A percentile compares a stretch with the other conserved stretches of the same genome.
Evolutionary conservation across 2,888 invertebrate genomes (phyloP).

Genomic region (Sabatieria punctata): DNA sequence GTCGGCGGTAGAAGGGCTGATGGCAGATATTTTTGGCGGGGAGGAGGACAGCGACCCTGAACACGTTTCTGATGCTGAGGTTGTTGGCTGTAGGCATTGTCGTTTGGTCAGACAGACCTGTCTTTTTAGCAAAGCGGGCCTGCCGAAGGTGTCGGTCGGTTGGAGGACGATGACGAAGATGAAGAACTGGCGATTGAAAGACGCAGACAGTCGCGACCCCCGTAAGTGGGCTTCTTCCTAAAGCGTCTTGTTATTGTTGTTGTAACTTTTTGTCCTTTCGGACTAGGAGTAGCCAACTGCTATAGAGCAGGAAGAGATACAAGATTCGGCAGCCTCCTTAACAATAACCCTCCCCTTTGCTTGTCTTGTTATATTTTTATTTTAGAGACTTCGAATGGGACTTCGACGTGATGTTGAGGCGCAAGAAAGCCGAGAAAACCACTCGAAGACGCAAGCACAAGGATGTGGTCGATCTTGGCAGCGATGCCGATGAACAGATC

Average conservation of each 20-base stretch:
- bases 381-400: constrained; percentile 42
- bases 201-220: background rate
- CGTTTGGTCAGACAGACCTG: background rate
- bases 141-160: constrained; percentile 13
- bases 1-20: constrained; percentile 30
- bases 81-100: background rate
- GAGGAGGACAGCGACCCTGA: constrained; percentile 37
- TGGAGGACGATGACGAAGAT: constrained; percentile 26
- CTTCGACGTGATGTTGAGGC: constrained; percentile 77
- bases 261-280: background rate
- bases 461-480: constrained; percentile 60
- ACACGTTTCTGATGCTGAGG: constrained; percentile 13
- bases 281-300: too few species aligned
- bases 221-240: background rate
- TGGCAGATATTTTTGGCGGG: constrained; percentile 39
- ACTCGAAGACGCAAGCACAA: constrained; percentile 50
- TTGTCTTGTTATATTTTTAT: background rate
- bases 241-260: constrained; percentile 1
- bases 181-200: constrained; percentile 1
- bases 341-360: too few species aligned
- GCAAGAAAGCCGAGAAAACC: constrained; percentile 61
- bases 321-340: too few species aligned
- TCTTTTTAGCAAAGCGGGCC: constrained; percentile 29
- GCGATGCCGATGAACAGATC: constrained; percentile 94
- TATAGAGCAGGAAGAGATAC: too few species aligned